Evolutionary conservation across 2,113 vertebrate species (phyloP), one percentile per base, ranked within the genome.

Genomic region (Melanocharis versteri): DNA sequence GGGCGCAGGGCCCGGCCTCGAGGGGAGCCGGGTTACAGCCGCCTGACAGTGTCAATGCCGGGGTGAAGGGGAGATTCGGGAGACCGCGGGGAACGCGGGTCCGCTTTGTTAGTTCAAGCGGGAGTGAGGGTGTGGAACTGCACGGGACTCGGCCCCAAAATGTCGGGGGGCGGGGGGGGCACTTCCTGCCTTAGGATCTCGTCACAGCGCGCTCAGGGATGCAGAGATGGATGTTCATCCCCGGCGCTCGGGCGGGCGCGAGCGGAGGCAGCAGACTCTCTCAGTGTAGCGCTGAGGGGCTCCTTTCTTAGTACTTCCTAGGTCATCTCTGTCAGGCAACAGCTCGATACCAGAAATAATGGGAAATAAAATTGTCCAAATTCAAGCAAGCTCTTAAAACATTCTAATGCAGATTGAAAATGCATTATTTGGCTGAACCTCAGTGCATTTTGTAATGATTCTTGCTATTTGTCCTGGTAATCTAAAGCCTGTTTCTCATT

Each of bases 31-130:
- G 2, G 2, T 1, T 8, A 6, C 17, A 2, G 50, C 26, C 17
- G 27, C 8, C 15, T 7, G 12, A 15, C 14, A 5, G 0, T 18
- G 35, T 35, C 16, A 1, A 1, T 44, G 58, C 27, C 7, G 9
- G 11, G 26, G 3, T 33, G 10, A 6, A 7, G 15, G 44, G 50
- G 18, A 10, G 11, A 4, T 6, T 7, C 27, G 31, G 58, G 22
- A 15, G 26, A 8, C 16, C 11, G 31, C 48, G 57, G 30, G 48
- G 11, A 21, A 6, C 6, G 35, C 30, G 48, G 42, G 7, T 11
- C 26, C 26, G 18, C 15, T 27, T 27, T 23, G 50, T 35, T 8
- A 10, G 26, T 7, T 7, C 8, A 3, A 6, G 44, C 19, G 37
- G 53, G 42, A 42, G 31, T 7, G 42, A 33, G 50, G 42, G 4